Base-by-base conservation (phyloP, 2,797 vertebrate species). In the Myripristis jacobus region DNA sequence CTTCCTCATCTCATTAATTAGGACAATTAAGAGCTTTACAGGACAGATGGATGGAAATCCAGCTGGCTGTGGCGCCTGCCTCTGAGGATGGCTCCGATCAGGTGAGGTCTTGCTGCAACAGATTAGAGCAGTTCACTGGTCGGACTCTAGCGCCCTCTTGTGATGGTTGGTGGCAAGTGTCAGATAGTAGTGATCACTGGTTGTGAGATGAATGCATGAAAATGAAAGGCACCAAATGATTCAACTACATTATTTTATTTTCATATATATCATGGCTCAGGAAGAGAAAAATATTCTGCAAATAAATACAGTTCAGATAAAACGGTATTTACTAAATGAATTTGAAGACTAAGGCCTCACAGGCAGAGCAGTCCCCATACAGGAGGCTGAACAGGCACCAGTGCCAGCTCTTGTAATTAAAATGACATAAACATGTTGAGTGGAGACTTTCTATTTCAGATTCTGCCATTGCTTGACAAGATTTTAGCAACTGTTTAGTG, bases 31-130 rank as follows among this genome's bases (percentile, higher is more conserved):
- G 90, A 88, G 83, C 84, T 93, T 93, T 90, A 77, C 79, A 79
- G 89, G 88, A 92, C 93, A 94, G 93, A 93, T 93, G 92, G 92
- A 87, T 85, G 54, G 83, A 89, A 91, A 91, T 88, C 81, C 82
- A 91, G 85, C 89, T 87, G 88, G 87, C 83, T 85, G 61, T 76
- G 72, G 72, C 19, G 79, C 36, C 74, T 58, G 66, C 76, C 88
- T 81, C 84, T 41, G 56, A 84, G 89, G 84, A 89, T 47, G 19
- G 38, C 58, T 65, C 52, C 15, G 61, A 80, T 48, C 72, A 75
- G 73, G 43, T 59, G 76, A 52, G 48, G 44, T 15, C 47, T 53
- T 2, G 27, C 24, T 11, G 46, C 16, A 66, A 50, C 19, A 3
- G 19, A 2, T 6, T 3, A n/a, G 12, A 41, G 44, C 18, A 15